Evolutionary conservation across 2,888 invertebrate genomes (phyloP), one percentile per base, ranked within the genome.

Genomic region (Cylindroiulus punctatus): DNA sequence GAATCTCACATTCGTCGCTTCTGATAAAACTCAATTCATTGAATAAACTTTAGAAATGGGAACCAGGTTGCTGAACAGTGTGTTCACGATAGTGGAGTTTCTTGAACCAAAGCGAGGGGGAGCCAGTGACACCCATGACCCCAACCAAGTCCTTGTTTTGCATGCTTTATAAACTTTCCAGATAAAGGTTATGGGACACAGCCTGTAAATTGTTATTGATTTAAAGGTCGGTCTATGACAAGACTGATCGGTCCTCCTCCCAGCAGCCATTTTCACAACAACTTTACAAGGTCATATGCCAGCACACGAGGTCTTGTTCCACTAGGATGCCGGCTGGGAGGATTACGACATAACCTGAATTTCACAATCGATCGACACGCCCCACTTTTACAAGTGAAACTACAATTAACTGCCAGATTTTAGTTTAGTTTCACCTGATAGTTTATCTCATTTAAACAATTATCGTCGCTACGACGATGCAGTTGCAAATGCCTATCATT

Each of bases 21-120:
- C 22, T 65, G 57, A 65, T 65, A 65, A n/a, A 65, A 65, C 57
- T 65, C 57, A 65, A 65, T 65, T 65, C 22, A n/a, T 26, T 26
- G 22, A 65, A 22, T 22, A 65, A 65, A 65, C 22, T 65, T 65
- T n/a, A 65, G 22, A 65, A 65, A 19, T n/a, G 57, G 57, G 57
- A 65, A 26, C 57, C 57, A 65, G 57, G 57, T 65, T 65, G 57
- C 57, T n/a, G 57, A 57, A n/a, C 57, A 22, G 22, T 65, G 17
- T 57, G n/a, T 57, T 57, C 57, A 7, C 12, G 57, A 65, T 65
- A 65, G 26, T 65, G 57, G 22, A 65, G 57, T 65, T 65, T 65
- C 57, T 65, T 65, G 57, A 65, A 65, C 57, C 57, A 65, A 65
- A 65, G 22, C 22, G 57, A 65, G 57, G 57, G 57, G 57, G 36